Base-by-base conservation (phyloP, 2,797 vertebrate genomes). In the Sebastiscus albofasciatus region DNA sequence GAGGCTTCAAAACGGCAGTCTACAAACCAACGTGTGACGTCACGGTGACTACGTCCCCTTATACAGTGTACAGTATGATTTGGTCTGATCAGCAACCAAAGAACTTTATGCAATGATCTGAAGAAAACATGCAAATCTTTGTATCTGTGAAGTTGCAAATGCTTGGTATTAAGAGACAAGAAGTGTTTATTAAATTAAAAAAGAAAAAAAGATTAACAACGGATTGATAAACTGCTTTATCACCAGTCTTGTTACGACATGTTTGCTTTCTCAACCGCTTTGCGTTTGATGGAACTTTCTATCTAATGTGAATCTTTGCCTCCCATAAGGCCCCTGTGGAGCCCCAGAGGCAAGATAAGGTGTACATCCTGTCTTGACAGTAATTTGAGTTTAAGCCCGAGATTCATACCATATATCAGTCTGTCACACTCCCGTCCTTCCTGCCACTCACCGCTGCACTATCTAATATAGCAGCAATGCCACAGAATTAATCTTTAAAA, bases 401-500 rank as follows among this genome's bases (percentile, higher is more conserved):
- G 84, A 90, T 90, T 90, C 72, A 83, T 61, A 76, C 71, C 82
- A 49, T 73, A 83, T 83, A 86, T 92, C 90, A 84, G 72, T 85
- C 85, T 89, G 82, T 87, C 89, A 87, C 89, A 81, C 75, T 80
- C 67, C 83, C 89, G 77, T 89, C 84, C 81, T 75, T 39, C 58
- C 82, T 87, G 82, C 87, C 90, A 84, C 81, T 85, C 69, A 39
- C 65, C 62, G 27, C 87, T 68, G 77, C 87, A 59, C 90, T 90
- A 91, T 93, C 90, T 93, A 89, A 93, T 90, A 82, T 74, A 81
- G 90, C 89, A 87, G 91, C 86, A 70, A 73, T 85, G 88, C 81
- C 87, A 91, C 75, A 79, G 88, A 93, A 89, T 88, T 83, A 79
- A 91, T 90, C 89, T 91, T 89, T 84, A 82, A 90, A 90, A 90